phyloP scores from a whole-genome alignment of 2,888 invertebrate species.

The Scrobipalpa atriplicella region DNA sequence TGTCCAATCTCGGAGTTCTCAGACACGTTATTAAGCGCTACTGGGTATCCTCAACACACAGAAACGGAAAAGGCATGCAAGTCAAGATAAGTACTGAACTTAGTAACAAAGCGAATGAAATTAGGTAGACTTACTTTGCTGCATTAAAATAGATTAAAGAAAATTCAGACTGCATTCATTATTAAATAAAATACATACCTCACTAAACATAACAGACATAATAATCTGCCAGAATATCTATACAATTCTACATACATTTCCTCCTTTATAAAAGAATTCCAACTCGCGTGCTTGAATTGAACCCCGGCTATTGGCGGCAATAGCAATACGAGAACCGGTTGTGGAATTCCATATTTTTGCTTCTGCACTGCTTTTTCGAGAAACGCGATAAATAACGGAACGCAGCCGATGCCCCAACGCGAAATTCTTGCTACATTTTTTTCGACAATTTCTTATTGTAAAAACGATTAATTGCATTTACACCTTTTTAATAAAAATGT shows the following conservation, averaged over 20 bases:
- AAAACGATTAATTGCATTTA: not conserved
- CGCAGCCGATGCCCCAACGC: not conserved
- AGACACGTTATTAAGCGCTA: slow-evolving; percentile 8
- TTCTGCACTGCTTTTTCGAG: slow-evolving; percentile 9
- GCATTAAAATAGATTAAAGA: not conserved
- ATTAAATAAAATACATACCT: no score
- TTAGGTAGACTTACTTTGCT: not conserved
- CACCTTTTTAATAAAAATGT: not conserved
- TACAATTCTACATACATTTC: slow-evolving; percentile 4
- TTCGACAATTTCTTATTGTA: not conserved
- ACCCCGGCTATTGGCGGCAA: slow-evolving; percentile 7
- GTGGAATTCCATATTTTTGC: slow-evolving; percentile 18
- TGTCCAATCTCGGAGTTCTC: not conserved
- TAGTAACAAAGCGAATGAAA: not conserved
- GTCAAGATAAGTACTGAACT: not conserved
- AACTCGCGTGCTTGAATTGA: not conserved
- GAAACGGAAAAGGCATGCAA: not conserved
- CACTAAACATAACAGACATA: not conserved
- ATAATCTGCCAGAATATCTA: not conserved
- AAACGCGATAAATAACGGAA: slow-evolving; percentile 18
- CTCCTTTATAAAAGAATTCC: slow-evolving; percentile 5
- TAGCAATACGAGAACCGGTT: slow-evolving; percentile 18
- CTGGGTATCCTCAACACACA: not conserved
- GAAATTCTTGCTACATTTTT: slow-evolving; percentile 11
- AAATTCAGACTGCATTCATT: not conserved